A percentile compares a stretch with the other conserved stretches of the same genome.
These are phyloP conservation scores for Magallana angulata DNA, from an alignment of 1,140 invertebrate genomes.

Conservation along the genomic window DNA sequence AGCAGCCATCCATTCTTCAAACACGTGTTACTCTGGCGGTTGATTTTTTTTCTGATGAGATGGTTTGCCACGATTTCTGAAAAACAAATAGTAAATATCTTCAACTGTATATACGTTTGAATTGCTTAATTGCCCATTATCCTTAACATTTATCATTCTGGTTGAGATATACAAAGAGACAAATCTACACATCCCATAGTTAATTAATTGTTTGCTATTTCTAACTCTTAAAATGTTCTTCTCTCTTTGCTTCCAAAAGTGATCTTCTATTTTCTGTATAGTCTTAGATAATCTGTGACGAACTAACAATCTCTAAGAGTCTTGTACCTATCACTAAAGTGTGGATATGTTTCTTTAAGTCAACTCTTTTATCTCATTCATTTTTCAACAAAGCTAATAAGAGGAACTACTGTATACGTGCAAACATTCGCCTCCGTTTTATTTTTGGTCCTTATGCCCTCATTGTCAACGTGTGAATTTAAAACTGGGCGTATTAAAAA, in stretches of 20 bases:
- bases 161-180: neutral
- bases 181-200: neutral
- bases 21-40: neutral
- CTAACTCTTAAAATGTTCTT: neutral
- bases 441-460: too few relatives aligned
- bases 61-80: neutral
- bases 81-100: neutral
- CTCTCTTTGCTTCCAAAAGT: neutral
- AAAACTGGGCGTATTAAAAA: too few relatives aligned
- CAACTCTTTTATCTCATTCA: too few relatives aligned
- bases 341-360: too few relatives aligned
- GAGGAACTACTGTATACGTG: too few relatives aligned
- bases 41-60: neutral
- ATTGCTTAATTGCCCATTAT: conserved; percentile 17
- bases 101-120: neutral
- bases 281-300: neutral
- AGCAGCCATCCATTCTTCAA: conserved; percentile 6
- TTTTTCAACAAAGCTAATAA: too few relatives aligned
- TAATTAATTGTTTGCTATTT: neutral
- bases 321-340: too few relatives aligned
- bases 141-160: conserved; percentile 7
- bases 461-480: too few relatives aligned
- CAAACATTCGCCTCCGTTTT: too few relatives aligned
- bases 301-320: too few relatives aligned
- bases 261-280: neutral